phyloP scores from a whole-genome alignment of 2,113 vertebrate genomes.

The Phocoena phocoena region DNA sequence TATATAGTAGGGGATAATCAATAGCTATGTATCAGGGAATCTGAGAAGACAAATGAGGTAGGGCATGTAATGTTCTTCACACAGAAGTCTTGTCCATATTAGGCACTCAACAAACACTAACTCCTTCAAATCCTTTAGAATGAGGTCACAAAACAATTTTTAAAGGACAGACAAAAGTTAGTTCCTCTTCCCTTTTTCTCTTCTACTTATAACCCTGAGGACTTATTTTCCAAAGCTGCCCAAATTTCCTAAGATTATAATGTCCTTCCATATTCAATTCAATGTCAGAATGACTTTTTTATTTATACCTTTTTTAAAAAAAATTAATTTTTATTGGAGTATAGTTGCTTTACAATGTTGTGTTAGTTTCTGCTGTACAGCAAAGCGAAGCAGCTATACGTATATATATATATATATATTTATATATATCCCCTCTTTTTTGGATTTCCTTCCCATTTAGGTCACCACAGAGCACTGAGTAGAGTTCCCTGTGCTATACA shows the following conservation, averaged over 20 bases:
- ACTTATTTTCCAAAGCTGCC: not conserved
- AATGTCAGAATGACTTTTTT: not conserved
- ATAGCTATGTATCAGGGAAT: not conserved
- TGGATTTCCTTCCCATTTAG: no score
- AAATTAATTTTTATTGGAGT: no score
- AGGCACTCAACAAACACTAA: not conserved
- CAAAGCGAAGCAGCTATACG: no score
- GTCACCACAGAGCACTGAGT: no score
- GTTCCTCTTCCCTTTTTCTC: not conserved
- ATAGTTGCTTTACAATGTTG: no score
- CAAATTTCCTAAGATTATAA: not conserved
- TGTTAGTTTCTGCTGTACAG: no score
- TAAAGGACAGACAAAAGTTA: not conserved
- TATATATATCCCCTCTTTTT: no score
- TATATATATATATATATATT: no score
- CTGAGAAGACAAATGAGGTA: not conserved
- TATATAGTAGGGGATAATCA: not conserved
- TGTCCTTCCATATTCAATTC: not conserved
- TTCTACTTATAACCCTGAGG: not conserved
- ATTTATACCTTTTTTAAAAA: not conserved
- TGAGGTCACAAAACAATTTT: not conserved
- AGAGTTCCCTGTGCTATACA: no score
- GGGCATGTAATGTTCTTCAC: not conserved
- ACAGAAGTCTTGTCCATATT: not conserved
- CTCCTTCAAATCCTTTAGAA: not conserved